A percentile compares a stretch with the other conserved stretches of the same genome.
phyloP scores from a whole-genome alignment of 2,888 invertebrate genomes.

The Nomada hirtipes region DNA sequence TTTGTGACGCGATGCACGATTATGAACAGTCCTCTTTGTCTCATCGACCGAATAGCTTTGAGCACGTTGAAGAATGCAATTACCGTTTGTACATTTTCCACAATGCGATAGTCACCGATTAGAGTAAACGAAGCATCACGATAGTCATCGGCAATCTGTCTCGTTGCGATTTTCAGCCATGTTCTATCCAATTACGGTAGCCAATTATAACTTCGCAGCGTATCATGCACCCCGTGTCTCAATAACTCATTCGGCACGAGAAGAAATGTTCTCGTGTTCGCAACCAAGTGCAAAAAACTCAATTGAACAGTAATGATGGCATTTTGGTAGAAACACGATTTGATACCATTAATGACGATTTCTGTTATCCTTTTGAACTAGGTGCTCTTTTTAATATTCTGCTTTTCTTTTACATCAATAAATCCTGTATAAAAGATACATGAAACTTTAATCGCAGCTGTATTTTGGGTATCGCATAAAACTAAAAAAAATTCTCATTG shows the following conservation, averaged over 20 bases:
- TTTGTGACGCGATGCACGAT: not conserved
- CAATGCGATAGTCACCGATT: conserved; percentile 5
- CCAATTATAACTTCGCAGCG: conserved; percentile 4
- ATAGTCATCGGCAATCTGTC: not conserved
- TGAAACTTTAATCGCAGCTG: too few relatives aligned
- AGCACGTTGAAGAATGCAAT: conserved; percentile 5
- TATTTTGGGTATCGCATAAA: too few relatives aligned
- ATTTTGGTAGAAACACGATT: too few relatives aligned
- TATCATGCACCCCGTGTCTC: too few relatives aligned
- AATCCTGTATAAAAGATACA: too few relatives aligned
- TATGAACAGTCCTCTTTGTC: conserved; percentile 16
- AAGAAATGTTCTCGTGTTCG: not conserved
- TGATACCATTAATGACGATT: too few relatives aligned
- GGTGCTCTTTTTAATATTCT: too few relatives aligned
- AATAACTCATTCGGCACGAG: not conserved
- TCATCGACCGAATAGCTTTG: conserved; percentile 20
- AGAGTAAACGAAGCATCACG: not conserved
- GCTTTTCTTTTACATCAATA: too few relatives aligned
- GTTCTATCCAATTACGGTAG: not conserved
- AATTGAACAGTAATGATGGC: too few relatives aligned
- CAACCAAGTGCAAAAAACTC: too few relatives aligned
- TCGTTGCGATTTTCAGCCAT: not conserved
- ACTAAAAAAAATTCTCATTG: too few relatives aligned
- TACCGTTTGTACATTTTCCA: conserved; percentile 13
- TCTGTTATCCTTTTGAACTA: too few relatives aligned